Evolutionary conservation across 2,888 invertebrate genomes (phyloP), one percentile per base, ranked within the genome.

Genomic region (Mactromeris polynyma): DNA sequence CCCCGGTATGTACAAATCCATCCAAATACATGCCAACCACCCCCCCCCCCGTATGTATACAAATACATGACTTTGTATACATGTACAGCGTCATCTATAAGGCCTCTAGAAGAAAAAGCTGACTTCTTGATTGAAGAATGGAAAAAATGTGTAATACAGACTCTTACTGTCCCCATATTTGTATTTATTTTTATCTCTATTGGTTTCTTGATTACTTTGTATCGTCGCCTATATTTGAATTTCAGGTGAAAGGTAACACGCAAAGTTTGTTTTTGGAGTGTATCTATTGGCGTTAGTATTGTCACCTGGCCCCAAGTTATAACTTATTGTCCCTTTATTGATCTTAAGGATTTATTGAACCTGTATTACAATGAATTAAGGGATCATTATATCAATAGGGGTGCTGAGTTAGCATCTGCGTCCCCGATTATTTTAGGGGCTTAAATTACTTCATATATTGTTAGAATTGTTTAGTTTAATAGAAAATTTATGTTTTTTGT

Each of bases 331-430:
- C 73, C 73, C 73, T 36, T 73, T 73, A 73, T 73, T 73, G 73
- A 73, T 73, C 73, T 17, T 36, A 4, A 17, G 40, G 46, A 80
- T 31, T 80, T 80, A 80, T 33, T 33, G 51, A 46, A 80, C 33
- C 42, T 51, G 80, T 80, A 80, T 46, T 9, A 46, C 31, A 51
- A 80, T 80, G 51, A 80, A 80, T 46, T 80, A 46, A 51, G 80
- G 80, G 80, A 31, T 80, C 80, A 46, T 80, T 80, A 80, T 51
- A 46, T 31, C 51, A 80, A 46, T 46, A 80, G 80, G 80, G 46
- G 80, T 46, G 51, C 33, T 17, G 51, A 31, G 33, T 21, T 7
- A 80, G 80, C 46, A 46, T 80, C 80, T 80, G 80, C 33, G 21
- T 2, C 17, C 19, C 17, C 26, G 73, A 73, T 73, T 73, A 73